Evolutionary conservation across 2,888 invertebrate genomes (phyloP).

Genomic region (Cheiracanthium punctorium): DNA sequence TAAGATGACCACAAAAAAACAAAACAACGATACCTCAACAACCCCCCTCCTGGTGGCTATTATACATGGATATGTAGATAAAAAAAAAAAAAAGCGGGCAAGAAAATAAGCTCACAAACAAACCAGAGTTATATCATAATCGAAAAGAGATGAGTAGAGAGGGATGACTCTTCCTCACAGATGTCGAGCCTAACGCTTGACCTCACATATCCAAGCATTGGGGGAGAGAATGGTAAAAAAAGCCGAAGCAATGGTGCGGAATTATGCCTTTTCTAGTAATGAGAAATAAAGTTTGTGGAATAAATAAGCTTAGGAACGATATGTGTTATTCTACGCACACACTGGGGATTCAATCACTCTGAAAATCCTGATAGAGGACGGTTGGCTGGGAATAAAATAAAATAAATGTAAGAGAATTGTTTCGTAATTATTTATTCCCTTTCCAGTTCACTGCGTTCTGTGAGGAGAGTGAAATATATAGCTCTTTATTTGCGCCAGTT

Average conservation of each 20-base stretch:
- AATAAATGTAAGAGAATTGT: too few species aligned
- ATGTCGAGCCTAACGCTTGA: constrained; percentile 6
- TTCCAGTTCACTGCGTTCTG: too few species aligned
- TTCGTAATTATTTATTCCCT: too few species aligned
- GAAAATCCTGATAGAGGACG: too few species aligned
- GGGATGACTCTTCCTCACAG: neutral
- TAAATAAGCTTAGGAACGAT: too few species aligned
- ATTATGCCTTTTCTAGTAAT: neutral
- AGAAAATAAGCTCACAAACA: constrained; percentile 4
- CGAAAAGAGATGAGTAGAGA: neutral
- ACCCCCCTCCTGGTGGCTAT: neutral
- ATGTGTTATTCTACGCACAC: too few species aligned
- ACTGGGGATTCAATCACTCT: too few species aligned
- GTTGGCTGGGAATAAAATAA: too few species aligned
- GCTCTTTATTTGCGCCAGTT: too few species aligned
- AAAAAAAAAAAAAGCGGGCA: too few species aligned
- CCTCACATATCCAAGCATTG: neutral
- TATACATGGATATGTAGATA: too few species aligned
- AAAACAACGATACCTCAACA: neutral
- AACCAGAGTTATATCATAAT: neutral
- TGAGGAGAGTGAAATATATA: too few species aligned
- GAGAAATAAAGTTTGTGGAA: neutral
- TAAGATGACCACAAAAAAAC: neutral
- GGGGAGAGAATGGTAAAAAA: neutral
- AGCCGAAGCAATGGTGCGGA: neutral